Conservation (phyloP, 2,888 invertebrate species). For the Conus canariensis region DNA sequence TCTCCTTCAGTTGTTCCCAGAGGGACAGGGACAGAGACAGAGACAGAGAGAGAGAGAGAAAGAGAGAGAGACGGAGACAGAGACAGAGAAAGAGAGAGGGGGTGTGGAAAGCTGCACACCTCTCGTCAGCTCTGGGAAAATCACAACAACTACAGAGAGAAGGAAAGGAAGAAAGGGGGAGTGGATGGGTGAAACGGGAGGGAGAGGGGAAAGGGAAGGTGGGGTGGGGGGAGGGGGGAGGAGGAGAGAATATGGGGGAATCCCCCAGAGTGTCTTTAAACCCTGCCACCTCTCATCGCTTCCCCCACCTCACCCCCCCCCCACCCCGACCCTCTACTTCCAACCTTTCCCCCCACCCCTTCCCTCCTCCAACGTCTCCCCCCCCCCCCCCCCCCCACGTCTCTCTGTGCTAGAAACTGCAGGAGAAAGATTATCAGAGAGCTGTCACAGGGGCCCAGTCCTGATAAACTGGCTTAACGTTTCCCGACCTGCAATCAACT, state of each 20-base stretch:
- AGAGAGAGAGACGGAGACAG: background rate
- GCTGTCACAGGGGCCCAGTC: constrained; percentile 21
- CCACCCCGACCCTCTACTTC: background rate
- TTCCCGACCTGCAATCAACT: constrained; percentile 34
- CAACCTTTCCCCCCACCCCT: background rate
- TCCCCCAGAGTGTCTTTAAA: constrained; percentile 25
- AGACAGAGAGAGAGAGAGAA: background rate
- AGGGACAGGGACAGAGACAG: background rate
- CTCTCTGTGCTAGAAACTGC: background rate
- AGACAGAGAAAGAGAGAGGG: background rate
- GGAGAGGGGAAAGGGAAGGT: background rate
- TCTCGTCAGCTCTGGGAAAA: background rate
- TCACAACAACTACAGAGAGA: background rate
- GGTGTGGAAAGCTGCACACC: constrained; percentile 29
- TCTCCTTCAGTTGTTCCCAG: no score
- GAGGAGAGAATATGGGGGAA: background rate
- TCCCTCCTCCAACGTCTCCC: no score
- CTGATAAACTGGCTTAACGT: constrained; percentile 33
- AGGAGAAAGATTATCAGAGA: constrained; percentile 24
- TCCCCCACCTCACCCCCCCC: background rate
- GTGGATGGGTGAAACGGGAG: no score
- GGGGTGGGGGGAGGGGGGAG: background rate
- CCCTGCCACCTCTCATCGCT: background rate
- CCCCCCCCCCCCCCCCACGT: background rate
- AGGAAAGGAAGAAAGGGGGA: no score